Percentiles rank a stretch among this genome's conserved stretches.
phyloP scores from a whole-genome alignment of 2,888 invertebrate genomes.

The Sesia bembeciformis region DNA sequence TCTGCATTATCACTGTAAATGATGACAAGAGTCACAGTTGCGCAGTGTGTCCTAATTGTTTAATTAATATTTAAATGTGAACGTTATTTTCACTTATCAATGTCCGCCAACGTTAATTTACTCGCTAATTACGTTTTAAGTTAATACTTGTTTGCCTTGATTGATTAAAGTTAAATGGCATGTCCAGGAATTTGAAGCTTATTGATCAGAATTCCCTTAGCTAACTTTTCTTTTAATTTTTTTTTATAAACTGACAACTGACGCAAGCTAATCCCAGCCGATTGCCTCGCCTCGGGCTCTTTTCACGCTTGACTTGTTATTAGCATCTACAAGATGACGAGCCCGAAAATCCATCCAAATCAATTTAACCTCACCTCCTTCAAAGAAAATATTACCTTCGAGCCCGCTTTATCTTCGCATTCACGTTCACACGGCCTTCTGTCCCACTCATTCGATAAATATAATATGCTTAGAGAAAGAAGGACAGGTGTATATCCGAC shows the following conservation, averaged over 20 bases:
- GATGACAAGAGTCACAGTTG: too few relatives aligned
- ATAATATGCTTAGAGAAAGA: neutral
- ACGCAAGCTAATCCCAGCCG: conserved; percentile 17
- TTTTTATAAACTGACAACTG: conserved; percentile 4
- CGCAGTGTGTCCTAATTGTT: too few relatives aligned
- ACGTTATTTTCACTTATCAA: too few relatives aligned
- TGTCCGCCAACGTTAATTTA: too few relatives aligned
- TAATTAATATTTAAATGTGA: too few relatives aligned
- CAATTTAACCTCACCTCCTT: conserved; percentile 36
- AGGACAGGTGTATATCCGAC: neutral
- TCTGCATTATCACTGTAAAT: too few relatives aligned
- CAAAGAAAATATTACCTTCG: conserved; percentile 30
- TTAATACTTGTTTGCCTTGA: too few relatives aligned
- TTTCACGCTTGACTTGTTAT: conserved; percentile 27
- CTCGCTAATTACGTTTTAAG: too few relatives aligned
- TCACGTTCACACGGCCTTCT: conserved; percentile 12
- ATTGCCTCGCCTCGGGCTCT: conserved; percentile 14
- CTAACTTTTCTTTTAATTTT: too few relatives aligned
- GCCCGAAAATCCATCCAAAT: conserved; percentile 32
- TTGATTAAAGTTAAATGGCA: too few relatives aligned
- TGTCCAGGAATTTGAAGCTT: too few relatives aligned
- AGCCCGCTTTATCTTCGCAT: conserved; percentile 17
- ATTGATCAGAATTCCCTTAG: too few relatives aligned
- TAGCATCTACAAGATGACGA: conserved; percentile 24
- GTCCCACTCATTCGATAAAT: neutral